Base-by-base conservation (phyloP, 2,797 vertebrate species). In the Silurus lanzhouensis region DNA sequence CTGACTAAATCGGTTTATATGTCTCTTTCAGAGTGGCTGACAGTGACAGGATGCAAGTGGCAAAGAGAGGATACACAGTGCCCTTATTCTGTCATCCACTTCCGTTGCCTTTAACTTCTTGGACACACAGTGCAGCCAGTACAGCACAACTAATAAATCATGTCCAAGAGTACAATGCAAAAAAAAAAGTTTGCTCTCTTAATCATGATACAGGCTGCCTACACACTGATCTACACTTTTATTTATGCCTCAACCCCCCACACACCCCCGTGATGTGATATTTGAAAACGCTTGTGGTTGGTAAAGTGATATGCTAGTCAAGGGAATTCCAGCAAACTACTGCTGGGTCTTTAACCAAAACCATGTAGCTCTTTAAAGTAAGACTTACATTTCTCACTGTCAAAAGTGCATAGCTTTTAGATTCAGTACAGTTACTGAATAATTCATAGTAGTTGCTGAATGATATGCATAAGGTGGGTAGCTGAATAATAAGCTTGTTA, bases 31-130 rank as follows among this genome's bases (percentile, higher is more conserved):
- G 85, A 90, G 86, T 87, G 82, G 77, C 27, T 87, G 82, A 81
- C 77, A 81, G 89, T 92, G 93, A 93, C 78, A 88, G 85, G 74
- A 87, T 92, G 92, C 91, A 90, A 91, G 89, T 89, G 90, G 92
- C 92, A 92, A 91, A 90, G 91, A 89, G 89, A 91, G 91, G 91
- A 93, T 91, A 82, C 92, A 86, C 87, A 61, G 87, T 92, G 94
- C 93, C 94, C 94, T 93, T 93, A 94, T 95, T 95, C 94, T 95
- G 93, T 96, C 95, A 93, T 90, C 91, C 86, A 86, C 90, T 92
- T 92, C 93, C 87, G 85, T 88, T 93, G 93, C 88, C 89, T 93
- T 89, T 90, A 90, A 94, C 91, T 93, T 91, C 88, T 89, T 89
- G 89, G 92, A 92, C 93, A 90, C 90, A 89, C 84, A 91, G 92